Evolutionary conservation across 2,797 vertebrate species (phyloP).

Genomic region (Allochrocebus solatus): DNA sequence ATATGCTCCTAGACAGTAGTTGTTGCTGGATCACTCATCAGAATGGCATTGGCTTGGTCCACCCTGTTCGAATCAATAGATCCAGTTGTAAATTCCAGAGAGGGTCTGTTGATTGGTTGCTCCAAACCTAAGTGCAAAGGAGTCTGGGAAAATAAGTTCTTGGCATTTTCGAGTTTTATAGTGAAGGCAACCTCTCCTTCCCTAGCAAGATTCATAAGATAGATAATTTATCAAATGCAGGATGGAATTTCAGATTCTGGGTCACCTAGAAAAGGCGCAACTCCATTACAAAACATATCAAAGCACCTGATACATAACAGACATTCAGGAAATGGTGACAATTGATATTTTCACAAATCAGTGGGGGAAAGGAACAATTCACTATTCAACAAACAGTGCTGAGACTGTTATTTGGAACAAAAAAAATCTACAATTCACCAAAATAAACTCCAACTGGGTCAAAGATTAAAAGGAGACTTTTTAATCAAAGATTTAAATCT

Average conservation of each 20-base stretch:
- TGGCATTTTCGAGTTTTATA: background rate
- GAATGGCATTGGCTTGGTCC: background rate
- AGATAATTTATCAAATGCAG: background rate
- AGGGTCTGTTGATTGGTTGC: background rate
- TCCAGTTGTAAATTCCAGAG: background rate
- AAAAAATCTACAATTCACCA: background rate
- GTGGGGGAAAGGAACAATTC: background rate
- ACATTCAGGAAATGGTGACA: background rate
- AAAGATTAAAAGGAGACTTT: background rate
- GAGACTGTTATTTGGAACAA: background rate
- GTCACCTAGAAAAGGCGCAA: background rate
- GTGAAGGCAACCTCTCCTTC: background rate
- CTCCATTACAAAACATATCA: background rate
- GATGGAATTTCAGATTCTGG: background rate
- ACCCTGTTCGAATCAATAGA: background rate
- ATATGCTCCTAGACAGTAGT: background rate
- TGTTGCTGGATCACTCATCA: background rate
- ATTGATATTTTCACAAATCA: background rate
- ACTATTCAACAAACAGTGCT: background rate
- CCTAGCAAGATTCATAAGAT: background rate
- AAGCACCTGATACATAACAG: constrained; percentile 4
- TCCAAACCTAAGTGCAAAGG: background rate
- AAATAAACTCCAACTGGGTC: constrained; percentile 11
- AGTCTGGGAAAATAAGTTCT: background rate
- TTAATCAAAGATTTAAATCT: background rate